Base-by-base conservation (phyloP, 2,797 vertebrate genomes). In the Syncerus caffer region DNA sequence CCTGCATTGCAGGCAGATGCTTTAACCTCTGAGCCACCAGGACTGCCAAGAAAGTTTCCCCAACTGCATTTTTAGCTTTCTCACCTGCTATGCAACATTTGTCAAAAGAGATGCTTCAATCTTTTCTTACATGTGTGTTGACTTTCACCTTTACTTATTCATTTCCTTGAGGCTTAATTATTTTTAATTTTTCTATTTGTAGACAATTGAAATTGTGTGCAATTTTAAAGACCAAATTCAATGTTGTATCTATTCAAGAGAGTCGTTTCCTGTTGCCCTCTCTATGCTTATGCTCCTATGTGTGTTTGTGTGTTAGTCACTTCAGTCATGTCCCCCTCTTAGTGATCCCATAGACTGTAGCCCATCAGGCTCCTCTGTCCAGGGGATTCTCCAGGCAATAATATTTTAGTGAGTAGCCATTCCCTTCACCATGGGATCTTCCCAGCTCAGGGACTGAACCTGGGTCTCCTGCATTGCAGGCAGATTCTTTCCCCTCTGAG, bases 271-370 rank as follows among this genome's bases (percentile, higher is more conserved):
- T 83, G 14, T 64, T 21, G 4, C 12, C 60, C 23, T 87, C 10
- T 31, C 21, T 23, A 0, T 38, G 27, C 2, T 82, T 45, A 7
- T 38, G 5, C 2, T 58, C 3, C 71, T 7, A 4, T 25, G 11
- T 74, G 23, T 74, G 71, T 42, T 13, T 42, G 67, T 12, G 27
- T 12, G 9, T 34, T 67, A 67, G 9, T 42, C 12, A 42, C 71
- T 27, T 27, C 38, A 74, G 38, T 74, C 71, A 74, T 25, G 71
- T 42, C 12, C 12, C 8, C 6, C 11, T 74, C 6, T 42, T 42
- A 42, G 23, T 42, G 12, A 74, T 14, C 1, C 1, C 71, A 25
- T 25, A 25, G 23, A 14, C 38, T 42, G 11, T 42, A 74, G 34
- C 71, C 71, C 38, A 74, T 34, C 6, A 25, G 38, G 25, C 38